These are phyloP conservation scores for Neosalanx taihuensis DNA, from an alignment of 2,797 vertebrate species.

Conservation along the genomic window DNA sequence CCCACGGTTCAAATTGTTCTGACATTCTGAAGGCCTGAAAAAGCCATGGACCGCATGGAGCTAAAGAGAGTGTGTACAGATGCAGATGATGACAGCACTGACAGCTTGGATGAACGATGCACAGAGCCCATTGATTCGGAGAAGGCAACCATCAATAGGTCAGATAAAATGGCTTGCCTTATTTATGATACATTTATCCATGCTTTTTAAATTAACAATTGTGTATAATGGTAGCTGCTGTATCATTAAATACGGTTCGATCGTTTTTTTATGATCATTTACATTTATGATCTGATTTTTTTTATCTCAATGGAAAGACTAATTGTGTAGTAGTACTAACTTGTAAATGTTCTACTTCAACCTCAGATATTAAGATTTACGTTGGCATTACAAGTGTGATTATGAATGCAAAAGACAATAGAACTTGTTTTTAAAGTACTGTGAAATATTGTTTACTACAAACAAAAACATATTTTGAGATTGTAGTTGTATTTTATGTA, in stretches of 20 bases:
- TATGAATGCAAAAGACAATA: neutral
- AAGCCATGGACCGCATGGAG: conserved; percentile 88
- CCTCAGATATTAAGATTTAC: too few species aligned
- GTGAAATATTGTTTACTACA: too few species aligned
- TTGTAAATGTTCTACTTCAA: neutral
- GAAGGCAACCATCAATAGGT: conserved; percentile 88
- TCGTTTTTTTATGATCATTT: neutral
- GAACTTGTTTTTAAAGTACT: neutral
- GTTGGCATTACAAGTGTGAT: neutral
- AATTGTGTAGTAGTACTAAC: neutral
- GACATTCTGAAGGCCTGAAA: conserved; percentile 45
- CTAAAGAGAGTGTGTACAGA: conserved; percentile 85
- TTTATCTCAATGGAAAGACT: neutral
- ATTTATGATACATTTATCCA: neutral
- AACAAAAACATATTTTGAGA: neutral
- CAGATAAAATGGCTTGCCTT: neutral
- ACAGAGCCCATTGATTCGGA: conserved; percentile 72
- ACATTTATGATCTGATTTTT: neutral
- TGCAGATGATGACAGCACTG: conserved; percentile 83
- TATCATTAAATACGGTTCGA: neutral
- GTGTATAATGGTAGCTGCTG: neutral
- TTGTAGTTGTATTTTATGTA: neutral
- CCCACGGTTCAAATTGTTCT: neutral
- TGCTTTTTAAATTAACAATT: too few species aligned
- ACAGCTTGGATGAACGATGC: conserved; percentile 81